These are phyloP conservation scores for Poeciliopsis retropinna DNA, from an alignment of 2,113 vertebrate genomes.

Conservation along the genomic window DNA sequence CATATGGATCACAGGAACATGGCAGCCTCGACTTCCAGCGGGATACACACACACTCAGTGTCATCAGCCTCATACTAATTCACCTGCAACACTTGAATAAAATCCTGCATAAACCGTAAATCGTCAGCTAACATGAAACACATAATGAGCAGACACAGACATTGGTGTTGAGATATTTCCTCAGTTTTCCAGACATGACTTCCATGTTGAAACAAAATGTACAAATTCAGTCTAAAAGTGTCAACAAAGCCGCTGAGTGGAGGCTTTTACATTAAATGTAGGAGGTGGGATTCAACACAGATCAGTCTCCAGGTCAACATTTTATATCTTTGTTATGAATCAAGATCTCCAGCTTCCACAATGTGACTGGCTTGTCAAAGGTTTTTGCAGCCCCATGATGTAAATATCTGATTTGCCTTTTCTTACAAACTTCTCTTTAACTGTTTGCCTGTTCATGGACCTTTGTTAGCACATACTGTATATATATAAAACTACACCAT, in stretches of 20 bases:
- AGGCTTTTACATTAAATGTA: slow-evolving; percentile 48
- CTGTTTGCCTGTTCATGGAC: no score
- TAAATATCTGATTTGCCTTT: slow-evolving; percentile 43
- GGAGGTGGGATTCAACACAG: slow-evolving; percentile 39
- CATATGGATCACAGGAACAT: slow-evolving; percentile 74
- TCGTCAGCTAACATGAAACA: slow-evolving; percentile 20
- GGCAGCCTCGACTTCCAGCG: slow-evolving; percentile 50
- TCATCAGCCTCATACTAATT: slow-evolving; percentile 37
- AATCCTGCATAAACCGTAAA: slow-evolving; percentile 22
- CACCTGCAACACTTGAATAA: slow-evolving; percentile 40
- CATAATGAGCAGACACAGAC: slow-evolving; percentile 32
- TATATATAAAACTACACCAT: no score
- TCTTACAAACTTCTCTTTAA: slow-evolving; percentile 15
- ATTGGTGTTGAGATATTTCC: slow-evolving; percentile 1
- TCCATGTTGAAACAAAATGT: slow-evolving; percentile 29
- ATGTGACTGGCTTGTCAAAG: slow-evolving; percentile 33
- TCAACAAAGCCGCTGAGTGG: slow-evolving; percentile 5
- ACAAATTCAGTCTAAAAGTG: slow-evolving; percentile 12
- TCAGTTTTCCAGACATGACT: slow-evolving; percentile 24
- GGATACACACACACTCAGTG: slow-evolving; percentile 43
- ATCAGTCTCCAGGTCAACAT: slow-evolving; percentile 43
- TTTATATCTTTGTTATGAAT: slow-evolving; percentile 29
- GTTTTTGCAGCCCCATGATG: slow-evolving; percentile 14
- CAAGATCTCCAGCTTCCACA: slow-evolving; percentile 28
- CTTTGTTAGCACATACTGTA: no score